Evolutionary conservation across 2,888 invertebrate genomes (phyloP).

Genomic region (Megastigmus dorsalis): DNA sequence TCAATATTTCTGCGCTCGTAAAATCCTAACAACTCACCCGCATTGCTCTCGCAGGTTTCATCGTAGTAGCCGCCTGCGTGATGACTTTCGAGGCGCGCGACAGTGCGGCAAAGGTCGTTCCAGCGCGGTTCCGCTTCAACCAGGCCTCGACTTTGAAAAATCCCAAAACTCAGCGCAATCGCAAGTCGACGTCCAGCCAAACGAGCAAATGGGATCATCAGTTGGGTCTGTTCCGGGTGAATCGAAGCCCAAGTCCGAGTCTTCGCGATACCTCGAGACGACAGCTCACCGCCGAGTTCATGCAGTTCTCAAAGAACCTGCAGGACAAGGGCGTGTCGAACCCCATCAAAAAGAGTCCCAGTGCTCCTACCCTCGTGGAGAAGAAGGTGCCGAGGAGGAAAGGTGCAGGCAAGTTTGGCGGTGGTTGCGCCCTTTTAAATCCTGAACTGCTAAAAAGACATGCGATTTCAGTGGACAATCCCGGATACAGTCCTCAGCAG

Average conservation of each 20-base stretch:
- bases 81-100: constrained; percentile 99
- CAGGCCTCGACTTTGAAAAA: constrained; percentile 58
- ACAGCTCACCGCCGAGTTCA: constrained; percentile 70
- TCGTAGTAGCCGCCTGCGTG: constrained; percentile 97
- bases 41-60: constrained; percentile 82
- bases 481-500: constrained; percentile 74
- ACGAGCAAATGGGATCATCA: constrained; percentile 80
- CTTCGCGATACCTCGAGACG: constrained; percentile 68
- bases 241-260: constrained; percentile 76
- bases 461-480: constrained; percentile 89
- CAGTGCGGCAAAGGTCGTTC: constrained; percentile 93
- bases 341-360: constrained; percentile 77
- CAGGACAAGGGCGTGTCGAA: constrained; percentile 65
- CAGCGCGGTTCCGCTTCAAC: constrained; percentile 79
- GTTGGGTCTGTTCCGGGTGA: constrained; percentile 79
- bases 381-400: constrained; percentile 70
- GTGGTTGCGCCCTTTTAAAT: constrained; percentile 78
- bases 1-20: too few relatives aligned
- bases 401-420: constrained; percentile 67
- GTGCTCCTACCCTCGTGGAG: constrained; percentile 77
- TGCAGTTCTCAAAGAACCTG: constrained; percentile 71
- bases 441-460: constrained; percentile 84
- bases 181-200: constrained; percentile 76
- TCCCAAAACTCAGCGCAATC: constrained; percentile 69
- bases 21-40: too few relatives aligned